Conservation (phyloP, 2,888 invertebrate species). For the Synergus umbraculus region DNA sequence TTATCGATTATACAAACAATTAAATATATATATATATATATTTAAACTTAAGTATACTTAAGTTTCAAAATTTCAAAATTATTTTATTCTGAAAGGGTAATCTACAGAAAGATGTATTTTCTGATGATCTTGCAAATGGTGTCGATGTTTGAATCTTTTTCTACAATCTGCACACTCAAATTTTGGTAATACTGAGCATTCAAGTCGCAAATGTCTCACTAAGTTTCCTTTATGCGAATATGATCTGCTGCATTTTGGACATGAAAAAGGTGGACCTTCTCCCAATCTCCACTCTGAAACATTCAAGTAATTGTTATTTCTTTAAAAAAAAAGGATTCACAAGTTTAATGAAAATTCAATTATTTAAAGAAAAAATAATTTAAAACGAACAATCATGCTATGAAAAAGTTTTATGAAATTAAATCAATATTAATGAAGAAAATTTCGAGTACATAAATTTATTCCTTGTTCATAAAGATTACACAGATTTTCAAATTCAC, state of each 20-base stretch:
- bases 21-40: too few relatives aligned
- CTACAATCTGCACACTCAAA: constrained; percentile 70
- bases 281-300: background rate
- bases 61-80: background rate
- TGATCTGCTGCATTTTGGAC: constrained; percentile 68
- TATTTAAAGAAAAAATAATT: background rate
- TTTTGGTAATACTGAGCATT: constrained; percentile 67
- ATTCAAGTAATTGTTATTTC: background rate
- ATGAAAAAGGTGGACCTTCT: constrained; percentile 44
- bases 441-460: background rate
- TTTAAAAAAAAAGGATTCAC: background rate
- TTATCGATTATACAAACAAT: background rate
- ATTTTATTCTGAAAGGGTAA: background rate
- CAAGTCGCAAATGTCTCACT: constrained; percentile 70
- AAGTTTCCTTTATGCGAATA: constrained; percentile 74
- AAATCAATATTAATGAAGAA: background rate
- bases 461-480: background rate
- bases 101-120: background rate
- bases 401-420: background rate
- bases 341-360: background rate
- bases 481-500: background rate
- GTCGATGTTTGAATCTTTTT: constrained; percentile 75
- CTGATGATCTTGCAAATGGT: constrained; percentile 64
- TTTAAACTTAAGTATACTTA: too few relatives aligned
- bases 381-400: background rate